These are phyloP conservation scores for Microtus agrestis DNA, from an alignment of 2,797 vertebrate genomes.

Conservation along the genomic window DNA sequence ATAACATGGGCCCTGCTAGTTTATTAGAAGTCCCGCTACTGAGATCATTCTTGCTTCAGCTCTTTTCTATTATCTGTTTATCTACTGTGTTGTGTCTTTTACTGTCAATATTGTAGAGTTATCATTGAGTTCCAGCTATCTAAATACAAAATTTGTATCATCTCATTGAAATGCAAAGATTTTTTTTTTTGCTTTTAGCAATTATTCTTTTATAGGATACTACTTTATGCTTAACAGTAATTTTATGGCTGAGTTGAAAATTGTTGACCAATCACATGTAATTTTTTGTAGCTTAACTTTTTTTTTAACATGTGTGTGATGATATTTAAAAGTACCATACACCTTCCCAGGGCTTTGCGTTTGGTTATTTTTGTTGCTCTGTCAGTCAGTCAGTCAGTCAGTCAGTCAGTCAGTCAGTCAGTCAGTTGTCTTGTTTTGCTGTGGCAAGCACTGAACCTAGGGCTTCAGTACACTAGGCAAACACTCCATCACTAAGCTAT, in stretches of 20 bases:
- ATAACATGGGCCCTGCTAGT: background rate
- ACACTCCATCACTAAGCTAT: background rate
- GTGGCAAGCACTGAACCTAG: background rate
- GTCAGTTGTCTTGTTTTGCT: background rate
- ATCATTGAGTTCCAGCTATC: background rate
- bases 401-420: background rate
- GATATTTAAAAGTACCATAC: background rate
- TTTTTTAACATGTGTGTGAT: background rate
- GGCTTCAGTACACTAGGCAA: background rate
- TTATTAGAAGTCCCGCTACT: background rate
- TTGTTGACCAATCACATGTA: background rate
- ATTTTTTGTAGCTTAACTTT: background rate
- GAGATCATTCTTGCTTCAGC: background rate
- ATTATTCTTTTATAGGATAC: background rate
- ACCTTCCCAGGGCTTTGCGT: background rate
- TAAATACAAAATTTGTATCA: conserved; percentile 15
- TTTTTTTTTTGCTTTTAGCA: background rate
- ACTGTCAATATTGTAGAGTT: conserved; percentile 8
- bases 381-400: background rate
- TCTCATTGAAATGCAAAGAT: conserved; percentile 8
- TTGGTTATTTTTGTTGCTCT: background rate
- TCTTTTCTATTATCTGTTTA: conserved; percentile 9
- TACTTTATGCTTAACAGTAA: conserved; percentile 8
- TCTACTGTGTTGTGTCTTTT: background rate
- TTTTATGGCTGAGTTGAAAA: background rate